phyloP scores from a whole-genome alignment of 2,113 vertebrate genomes.

The Calyptommatus sinebrachiatus region DNA sequence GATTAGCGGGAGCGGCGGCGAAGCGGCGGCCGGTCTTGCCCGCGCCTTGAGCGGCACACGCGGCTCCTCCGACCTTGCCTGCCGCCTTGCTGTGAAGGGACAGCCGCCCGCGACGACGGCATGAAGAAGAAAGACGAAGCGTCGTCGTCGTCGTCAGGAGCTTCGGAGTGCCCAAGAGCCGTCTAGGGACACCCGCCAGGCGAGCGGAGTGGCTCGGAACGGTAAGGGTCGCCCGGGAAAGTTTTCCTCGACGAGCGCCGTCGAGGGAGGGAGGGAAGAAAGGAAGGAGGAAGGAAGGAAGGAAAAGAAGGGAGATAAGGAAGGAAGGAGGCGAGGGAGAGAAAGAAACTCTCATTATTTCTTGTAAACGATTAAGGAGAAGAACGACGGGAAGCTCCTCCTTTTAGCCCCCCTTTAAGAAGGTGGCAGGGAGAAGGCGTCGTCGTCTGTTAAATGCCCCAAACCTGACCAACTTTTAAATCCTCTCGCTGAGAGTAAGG shows the following conservation, averaged over 20 bases:
- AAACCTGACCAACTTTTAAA: too few relatives aligned
- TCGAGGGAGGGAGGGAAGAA: too few relatives aligned
- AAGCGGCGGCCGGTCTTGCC: background rate
- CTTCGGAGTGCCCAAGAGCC: background rate
- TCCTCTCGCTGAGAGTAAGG: too few relatives aligned
- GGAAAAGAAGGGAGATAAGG: too few relatives aligned
- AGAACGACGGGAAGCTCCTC: too few relatives aligned
- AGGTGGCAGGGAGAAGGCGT: too few relatives aligned
- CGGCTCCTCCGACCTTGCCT: background rate
- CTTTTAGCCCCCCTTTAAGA: too few relatives aligned
- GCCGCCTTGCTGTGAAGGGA: background rate
- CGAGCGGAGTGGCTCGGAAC: background rate
- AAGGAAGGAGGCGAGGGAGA: too few relatives aligned
- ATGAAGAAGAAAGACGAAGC: background rate
- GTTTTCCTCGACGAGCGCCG: background rate
- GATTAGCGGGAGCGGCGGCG: background rate
- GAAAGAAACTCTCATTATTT: too few relatives aligned
- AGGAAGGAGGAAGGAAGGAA: too few relatives aligned
- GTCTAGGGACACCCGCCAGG: background rate
- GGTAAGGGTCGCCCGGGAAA: constrained; percentile 15
- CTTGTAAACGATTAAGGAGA: too few relatives aligned
- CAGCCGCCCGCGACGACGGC: background rate
- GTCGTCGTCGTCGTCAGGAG: background rate
- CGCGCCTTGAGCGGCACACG: constrained; percentile 23
- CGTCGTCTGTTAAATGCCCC: too few relatives aligned